A percentile compares a stretch with the other conserved stretches of the same genome.
Conservation (phyloP, 2,888 invertebrate genomes). For the Erynnis tages region DNA sequence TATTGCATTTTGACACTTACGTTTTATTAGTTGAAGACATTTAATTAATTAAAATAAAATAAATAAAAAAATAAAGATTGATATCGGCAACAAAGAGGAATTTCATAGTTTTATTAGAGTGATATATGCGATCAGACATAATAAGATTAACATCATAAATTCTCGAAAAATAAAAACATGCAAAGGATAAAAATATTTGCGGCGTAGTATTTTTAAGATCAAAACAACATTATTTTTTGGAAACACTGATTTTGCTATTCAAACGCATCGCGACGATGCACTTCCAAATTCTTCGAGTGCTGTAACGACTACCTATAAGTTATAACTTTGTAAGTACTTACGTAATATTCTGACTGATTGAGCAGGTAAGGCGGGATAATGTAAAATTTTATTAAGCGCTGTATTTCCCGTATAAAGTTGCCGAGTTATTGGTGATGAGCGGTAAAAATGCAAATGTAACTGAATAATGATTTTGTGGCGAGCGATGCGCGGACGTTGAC, state of each 20-base stretch:
- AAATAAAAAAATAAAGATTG: too few relatives aligned
- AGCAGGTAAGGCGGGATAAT: background rate
- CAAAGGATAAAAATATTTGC: background rate
- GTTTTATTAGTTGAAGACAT: too few relatives aligned
- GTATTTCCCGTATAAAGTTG: slow-evolving; percentile 41
- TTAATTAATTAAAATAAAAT: too few relatives aligned
- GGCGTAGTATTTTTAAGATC: background rate
- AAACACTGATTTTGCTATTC: background rate
- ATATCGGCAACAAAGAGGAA: background rate
- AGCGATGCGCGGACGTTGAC: slow-evolving; percentile 58
- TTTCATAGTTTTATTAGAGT: slow-evolving; percentile 8
- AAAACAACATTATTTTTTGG: slow-evolving; percentile 1
- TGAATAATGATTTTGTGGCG: slow-evolving; percentile 59
- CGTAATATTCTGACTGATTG: background rate
- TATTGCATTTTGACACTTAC: too few relatives aligned
- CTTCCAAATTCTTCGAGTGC: background rate
- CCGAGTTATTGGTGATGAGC: slow-evolving; percentile 48
- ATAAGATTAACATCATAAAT: slow-evolving; percentile 9
- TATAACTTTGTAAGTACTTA: background rate
- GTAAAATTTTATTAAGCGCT: slow-evolving; percentile 9
- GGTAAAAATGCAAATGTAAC: slow-evolving; percentile 61
- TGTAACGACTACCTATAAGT: background rate
- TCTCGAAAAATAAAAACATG: background rate
- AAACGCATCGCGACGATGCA: background rate
- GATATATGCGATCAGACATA: background rate